Base-by-base conservation (phyloP, 2,888 invertebrate species). In the Choristoneura rosaceana region DNA sequence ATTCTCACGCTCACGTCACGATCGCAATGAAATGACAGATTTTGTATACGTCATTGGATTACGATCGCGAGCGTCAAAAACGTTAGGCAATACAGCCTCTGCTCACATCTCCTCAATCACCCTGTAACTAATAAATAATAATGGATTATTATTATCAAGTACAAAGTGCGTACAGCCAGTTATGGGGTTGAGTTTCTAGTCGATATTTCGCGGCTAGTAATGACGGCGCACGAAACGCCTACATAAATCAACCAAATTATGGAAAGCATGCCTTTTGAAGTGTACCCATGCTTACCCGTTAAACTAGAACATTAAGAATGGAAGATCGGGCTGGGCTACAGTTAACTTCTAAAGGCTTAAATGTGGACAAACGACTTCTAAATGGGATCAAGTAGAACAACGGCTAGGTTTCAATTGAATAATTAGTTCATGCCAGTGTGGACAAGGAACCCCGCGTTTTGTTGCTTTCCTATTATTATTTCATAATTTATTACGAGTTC, bases 341-440 rank as follows among this genome's bases (percentile, higher is more conserved):
- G 76, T 82, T 81, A 73, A 73, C 64, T 50, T 69, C 74, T 73
- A 69, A 75, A 74, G 79, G 79, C 80, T 79, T 76, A 73, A 75
- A 55, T 69, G 70, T 15, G 75, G 79, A 81, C 78, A 80, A 82
- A 77, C 76, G 71, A 67, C 71, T 68, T 75, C 74, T 78, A 79
- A 84, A 79, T 80, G 80, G 79, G 76, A 78, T 80, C 75, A 68
- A 75, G 74, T 71, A 74, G 74, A 84, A 86, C 84, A 86, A 86
- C 81, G 76, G 80, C 55, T 77, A 76, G 78, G 80, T 77, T 81
- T 76, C 75, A 73, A 79, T 79, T 83, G 80, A 87, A 87, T 86
- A 84, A 86, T 87, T 84, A 83, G 77, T 81, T 79, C 78, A 78
- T 64, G 70, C 14, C 34, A 15, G 4, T 34, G 25, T 34, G 25